These are phyloP conservation scores for Spialia ferax DNA, from an alignment of 2,888 invertebrate genomes.

Conservation along the genomic window DNA sequence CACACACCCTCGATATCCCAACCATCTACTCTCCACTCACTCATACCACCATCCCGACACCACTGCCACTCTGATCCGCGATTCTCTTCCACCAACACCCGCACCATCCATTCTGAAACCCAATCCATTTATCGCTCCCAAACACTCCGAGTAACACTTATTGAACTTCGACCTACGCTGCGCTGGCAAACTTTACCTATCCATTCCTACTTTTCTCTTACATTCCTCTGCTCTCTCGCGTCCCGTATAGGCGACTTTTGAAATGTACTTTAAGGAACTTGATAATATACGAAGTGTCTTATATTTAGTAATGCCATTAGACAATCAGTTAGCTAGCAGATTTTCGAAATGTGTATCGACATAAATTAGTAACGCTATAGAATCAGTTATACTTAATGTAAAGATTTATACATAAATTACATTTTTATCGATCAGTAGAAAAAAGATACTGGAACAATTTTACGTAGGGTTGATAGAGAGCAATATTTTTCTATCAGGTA, in stretches of 20 bases:
- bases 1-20: conserved; percentile 90
- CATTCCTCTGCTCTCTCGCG: conserved; percentile 73
- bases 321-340: conserved; percentile 79
- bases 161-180: conserved; percentile 39
- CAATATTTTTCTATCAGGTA: conserved; percentile 80
- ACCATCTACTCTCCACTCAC: conserved; percentile 90
- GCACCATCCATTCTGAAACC: conserved; percentile 74
- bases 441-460: conserved; percentile 72
- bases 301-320: conserved; percentile 84
- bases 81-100: conserved; percentile 83
- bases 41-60: conserved; percentile 88
- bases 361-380: conserved; percentile 72
- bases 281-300: conserved; percentile 84
- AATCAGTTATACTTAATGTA: conserved; percentile 60
- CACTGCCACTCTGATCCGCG: conserved; percentile 83
- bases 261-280: conserved; percentile 72
- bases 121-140: conserved; percentile 18
- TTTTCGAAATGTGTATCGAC: conserved; percentile 80
- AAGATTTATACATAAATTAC: conserved; percentile 62
- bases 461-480: conserved; percentile 76
- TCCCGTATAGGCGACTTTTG: conserved; percentile 60
- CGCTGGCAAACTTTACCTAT: conserved; percentile 54
- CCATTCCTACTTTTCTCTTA: conserved; percentile 72
- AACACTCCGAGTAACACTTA: conserved; percentile 29
- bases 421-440: conserved; percentile 66